Evolutionary conservation across 2,113 vertebrate species (phyloP), one percentile per base, ranked within the genome.

Genomic region (Amia ocellicauda): DNA sequence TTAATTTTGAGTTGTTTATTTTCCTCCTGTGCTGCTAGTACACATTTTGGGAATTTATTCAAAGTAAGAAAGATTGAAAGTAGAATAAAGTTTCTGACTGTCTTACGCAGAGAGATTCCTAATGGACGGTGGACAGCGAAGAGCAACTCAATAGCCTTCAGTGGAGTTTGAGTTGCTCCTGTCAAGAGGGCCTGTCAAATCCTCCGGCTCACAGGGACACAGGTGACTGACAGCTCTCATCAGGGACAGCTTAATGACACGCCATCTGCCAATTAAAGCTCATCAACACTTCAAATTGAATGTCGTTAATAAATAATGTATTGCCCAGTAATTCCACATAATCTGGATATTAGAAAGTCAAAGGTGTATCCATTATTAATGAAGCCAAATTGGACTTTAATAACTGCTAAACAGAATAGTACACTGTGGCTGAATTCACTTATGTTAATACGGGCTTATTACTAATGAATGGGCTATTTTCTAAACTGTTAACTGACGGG

Each of bases 281-380:
- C 87, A 88, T 88, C 85, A 88, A 86, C 84, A 80, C 83, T 84
- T 79, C 81, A 82, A 82, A 88, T 88, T 88, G 86, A 89, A 89
- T 85, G 86, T 85, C 78, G 80, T 85, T 87, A 82, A 90, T 90
- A 87, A 89, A 90, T 90, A 87, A 90, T 90, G 83, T 80, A 89
- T 86, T 74, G 77, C 79, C 77, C 78, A 80, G 82, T 89, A 87
- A 88, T 88, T 80, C 87, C 88, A 88, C 87, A 89, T 89, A 88
- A 90, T 90, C 87, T 89, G 84, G 86, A 89, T 90, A 90, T 89
- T 84, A 88, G 85, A 86, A 86, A 90, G 88, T 88, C 87, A 88
- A 88, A 89, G 88, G 85, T 85, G 83, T 81, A 87, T 90, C 84
- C 84, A 90, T 89, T 89, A 90, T 90, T 90, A 89, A 90, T 89